Evolutionary conservation across 2,797 vertebrate genomes (phyloP).

Genomic region (Spea hammondii): DNA sequence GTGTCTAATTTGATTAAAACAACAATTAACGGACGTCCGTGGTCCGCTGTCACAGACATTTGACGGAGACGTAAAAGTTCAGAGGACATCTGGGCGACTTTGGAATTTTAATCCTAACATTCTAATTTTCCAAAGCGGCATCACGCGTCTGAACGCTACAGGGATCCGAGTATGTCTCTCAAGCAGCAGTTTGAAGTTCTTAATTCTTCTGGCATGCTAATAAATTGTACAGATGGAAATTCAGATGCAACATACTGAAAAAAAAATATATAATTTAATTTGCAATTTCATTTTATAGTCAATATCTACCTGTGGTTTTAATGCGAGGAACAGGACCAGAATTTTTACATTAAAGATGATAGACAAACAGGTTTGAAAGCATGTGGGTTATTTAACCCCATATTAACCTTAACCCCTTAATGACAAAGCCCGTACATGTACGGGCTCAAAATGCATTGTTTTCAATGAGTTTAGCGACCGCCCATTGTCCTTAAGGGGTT

Average conservation of each 20-base stretch:
- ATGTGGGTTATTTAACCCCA: not conserved
- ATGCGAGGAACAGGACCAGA: conserved; percentile 16
- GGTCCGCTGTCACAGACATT: not conserved
- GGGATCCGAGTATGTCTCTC: conserved; percentile 13
- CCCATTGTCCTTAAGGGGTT: too few species aligned
- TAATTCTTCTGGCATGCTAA: conserved; percentile 44
- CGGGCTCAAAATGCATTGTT: too few species aligned
- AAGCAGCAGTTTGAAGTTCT: conserved; percentile 27
- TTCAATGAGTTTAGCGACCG: too few species aligned
- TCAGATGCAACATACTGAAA: conserved; percentile 36
- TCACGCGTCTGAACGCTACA: conserved; percentile 24
- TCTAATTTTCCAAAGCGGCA: conserved; percentile 44
- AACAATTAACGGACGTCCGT: not conserved
- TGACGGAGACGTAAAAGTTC: conserved; percentile 16
- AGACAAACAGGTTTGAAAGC: conserved; percentile 1
- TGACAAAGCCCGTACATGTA: too few species aligned
- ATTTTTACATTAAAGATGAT: conserved; percentile 1
- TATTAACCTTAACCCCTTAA: conserved; percentile 2
- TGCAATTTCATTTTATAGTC: conserved; percentile 30
- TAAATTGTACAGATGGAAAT: conserved; percentile 44
- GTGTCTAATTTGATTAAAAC: not conserved
- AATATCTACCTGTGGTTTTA: conserved; percentile 32
- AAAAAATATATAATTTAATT: conserved; percentile 43
- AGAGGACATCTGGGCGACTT: conserved; percentile 4
- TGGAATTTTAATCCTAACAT: conserved; percentile 44